Evolutionary conservation across 2,888 invertebrate species (phyloP).

Genomic region (Hypomecis punctinalis): DNA sequence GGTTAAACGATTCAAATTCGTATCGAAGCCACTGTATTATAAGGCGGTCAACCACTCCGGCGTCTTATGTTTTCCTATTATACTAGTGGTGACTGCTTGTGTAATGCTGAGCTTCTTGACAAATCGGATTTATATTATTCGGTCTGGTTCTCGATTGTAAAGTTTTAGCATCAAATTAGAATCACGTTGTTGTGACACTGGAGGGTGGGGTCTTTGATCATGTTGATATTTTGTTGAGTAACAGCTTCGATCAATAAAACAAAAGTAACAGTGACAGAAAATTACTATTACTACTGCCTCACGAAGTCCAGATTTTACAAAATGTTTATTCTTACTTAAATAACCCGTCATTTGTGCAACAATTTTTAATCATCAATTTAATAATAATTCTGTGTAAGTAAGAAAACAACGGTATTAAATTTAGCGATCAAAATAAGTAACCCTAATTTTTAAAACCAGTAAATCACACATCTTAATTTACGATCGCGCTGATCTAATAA

Average conservation of each 20-base stretch:
- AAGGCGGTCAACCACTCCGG: constrained; percentile 53
- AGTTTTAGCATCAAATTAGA: background rate
- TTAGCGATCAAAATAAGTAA: background rate
- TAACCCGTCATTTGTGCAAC: too few relatives aligned
- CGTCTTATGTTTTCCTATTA: constrained; percentile 58
- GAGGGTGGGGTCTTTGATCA: background rate
- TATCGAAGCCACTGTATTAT: constrained; percentile 48
- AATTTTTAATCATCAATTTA: too few relatives aligned
- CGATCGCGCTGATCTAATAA: constrained; percentile 23
- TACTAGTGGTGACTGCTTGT: constrained; percentile 22
- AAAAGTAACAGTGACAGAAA: too few relatives aligned
- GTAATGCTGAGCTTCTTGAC: constrained; percentile 8
- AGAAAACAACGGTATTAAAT: too few relatives aligned
- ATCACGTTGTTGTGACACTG: background rate
- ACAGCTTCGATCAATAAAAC: too few relatives aligned
- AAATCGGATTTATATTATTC: background rate
- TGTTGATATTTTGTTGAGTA: too few relatives aligned
- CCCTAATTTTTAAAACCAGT: background rate
- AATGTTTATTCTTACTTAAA: too few relatives aligned
- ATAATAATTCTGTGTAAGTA: too few relatives aligned
- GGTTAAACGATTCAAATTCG: constrained; percentile 50
- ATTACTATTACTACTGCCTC: too few relatives aligned
- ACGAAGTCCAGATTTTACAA: too few relatives aligned
- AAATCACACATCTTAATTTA: constrained; percentile 13
- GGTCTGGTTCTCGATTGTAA: background rate